A percentile compares a stretch with the other conserved stretches of the same genome.
Conservation (phyloP, 2,797 vertebrate species). For the Pipistrellus pygmaeus region DNA sequence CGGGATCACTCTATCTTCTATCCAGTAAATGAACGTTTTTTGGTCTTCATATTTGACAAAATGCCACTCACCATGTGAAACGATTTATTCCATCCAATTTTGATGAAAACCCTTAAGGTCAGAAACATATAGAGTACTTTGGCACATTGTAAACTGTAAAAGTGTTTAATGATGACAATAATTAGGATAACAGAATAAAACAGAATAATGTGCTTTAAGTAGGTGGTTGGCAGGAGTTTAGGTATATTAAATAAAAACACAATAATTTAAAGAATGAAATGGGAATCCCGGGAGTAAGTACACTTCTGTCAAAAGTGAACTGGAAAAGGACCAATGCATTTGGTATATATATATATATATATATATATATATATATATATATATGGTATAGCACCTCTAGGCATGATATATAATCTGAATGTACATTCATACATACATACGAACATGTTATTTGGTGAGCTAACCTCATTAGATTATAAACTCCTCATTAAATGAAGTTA, state of each 20-base stretch:
- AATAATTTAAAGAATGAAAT: conserved; percentile 8
- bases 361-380: no score
- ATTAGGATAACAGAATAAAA: conserved; percentile 48
- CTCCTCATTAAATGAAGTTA: neutral
- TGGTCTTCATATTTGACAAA: conserved; percentile 5
- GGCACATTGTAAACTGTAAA: conserved; percentile 31
- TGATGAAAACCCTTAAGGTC: conserved; percentile 3
- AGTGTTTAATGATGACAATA: conserved; percentile 59
- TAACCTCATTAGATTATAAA: conserved; percentile 16
- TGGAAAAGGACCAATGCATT: conserved; percentile 4
- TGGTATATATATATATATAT: no score
- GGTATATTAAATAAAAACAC: conserved; percentile 31
- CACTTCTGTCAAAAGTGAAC: conserved; percentile 27
- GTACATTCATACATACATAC: neutral
- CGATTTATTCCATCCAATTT: conserved; percentile 40
- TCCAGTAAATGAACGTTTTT: conserved; percentile 6
- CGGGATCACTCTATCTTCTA: conserved; percentile 28
- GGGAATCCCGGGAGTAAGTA: conserved; percentile 21
- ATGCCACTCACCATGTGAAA: conserved; percentile 7
- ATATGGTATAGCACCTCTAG: neutral
- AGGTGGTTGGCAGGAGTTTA: conserved; percentile 43
- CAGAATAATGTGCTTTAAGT: conserved; percentile 19
- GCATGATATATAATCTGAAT: neutral
- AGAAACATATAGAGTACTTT: conserved; percentile 31
- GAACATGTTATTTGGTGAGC: neutral